phyloP scores from a whole-genome alignment of 2,797 vertebrate species.

The Hippoglossus hippoglossus region DNA sequence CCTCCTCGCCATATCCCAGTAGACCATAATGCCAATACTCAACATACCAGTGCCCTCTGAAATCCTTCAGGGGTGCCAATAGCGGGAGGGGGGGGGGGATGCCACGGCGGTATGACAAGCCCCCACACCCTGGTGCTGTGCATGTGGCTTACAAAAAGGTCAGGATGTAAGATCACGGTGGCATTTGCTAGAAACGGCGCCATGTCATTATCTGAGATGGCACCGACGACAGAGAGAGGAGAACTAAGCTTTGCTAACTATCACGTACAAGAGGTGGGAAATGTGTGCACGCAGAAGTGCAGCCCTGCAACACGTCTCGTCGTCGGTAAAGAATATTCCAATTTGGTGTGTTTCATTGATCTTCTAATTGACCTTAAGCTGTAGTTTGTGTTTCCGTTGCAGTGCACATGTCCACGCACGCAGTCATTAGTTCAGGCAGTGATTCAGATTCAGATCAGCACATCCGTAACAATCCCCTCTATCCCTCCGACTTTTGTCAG shows the following conservation, averaged over 20 bases:
- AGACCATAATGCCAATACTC: slow-evolving; percentile 55
- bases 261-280: not conserved
- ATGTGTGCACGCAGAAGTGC: not conserved
- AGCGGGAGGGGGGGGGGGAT: not conserved
- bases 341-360: not conserved
- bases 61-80: slow-evolving; percentile 32
- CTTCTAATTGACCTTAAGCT: not conserved
- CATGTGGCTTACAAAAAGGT: slow-evolving; percentile 44
- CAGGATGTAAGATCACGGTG: slow-evolving; percentile 47
- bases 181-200: slow-evolving; percentile 38
- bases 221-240: not conserved
- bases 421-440: slow-evolving; percentile 26
- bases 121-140: not conserved
- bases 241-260: slow-evolving; percentile 2
- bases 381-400: not conserved
- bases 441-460: slow-evolving; percentile 32
- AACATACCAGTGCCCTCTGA: slow-evolving; percentile 50
- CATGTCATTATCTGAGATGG: slow-evolving; percentile 34
- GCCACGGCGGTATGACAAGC: slow-evolving; percentile 15
- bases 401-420: not conserved
- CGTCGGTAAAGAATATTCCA: not conserved
- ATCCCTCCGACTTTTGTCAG: slow-evolving; percentile 39
- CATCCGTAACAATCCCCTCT: slow-evolving; percentile 21
- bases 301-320: not conserved
- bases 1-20: slow-evolving; percentile 56